Percentiles rank a stretch among this genome's conserved stretches.
Conservation (phyloP, 2,797 vertebrate species). For the Poecilia wingei region DNA sequence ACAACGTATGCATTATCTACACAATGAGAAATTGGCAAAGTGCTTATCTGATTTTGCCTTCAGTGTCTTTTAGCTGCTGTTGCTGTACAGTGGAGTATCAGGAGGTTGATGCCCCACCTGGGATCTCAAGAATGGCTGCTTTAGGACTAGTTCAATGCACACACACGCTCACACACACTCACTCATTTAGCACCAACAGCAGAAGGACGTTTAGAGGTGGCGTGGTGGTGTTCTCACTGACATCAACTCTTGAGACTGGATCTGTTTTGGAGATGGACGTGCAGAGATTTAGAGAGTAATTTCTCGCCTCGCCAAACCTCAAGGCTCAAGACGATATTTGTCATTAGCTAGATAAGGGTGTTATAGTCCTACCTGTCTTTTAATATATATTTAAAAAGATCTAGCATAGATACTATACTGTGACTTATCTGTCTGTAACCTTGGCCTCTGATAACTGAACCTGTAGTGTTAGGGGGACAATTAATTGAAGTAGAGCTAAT, state of each 20-base stretch:
- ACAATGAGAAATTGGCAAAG: constrained; percentile 73
- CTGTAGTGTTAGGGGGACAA: constrained; percentile 47
- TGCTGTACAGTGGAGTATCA: constrained; percentile 65
- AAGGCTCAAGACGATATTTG: constrained; percentile 69
- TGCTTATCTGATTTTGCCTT: constrained; percentile 71
- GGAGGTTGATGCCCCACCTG: constrained; percentile 47
- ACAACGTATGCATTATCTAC: constrained; percentile 60
- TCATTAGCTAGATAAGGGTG: constrained; percentile 41
- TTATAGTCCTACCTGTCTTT: constrained; percentile 58
- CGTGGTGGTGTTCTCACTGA: constrained; percentile 43
- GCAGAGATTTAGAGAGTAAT: constrained; percentile 68
- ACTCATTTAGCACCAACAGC: constrained; percentile 59
- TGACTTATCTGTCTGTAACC: constrained; percentile 52
- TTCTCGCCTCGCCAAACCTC: constrained; percentile 31
- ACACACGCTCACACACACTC: constrained; percentile 25
- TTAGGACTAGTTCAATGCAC: constrained; percentile 51
- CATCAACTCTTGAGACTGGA: constrained; percentile 59
- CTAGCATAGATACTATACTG: constrained; percentile 62
- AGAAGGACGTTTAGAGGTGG: constrained; percentile 75
- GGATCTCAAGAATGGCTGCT: constrained; percentile 53
- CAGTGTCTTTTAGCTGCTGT: constrained; percentile 53
- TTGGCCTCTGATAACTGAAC: constrained; percentile 40
- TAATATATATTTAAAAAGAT: constrained; percentile 58
- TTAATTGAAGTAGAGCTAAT: constrained; percentile 55
- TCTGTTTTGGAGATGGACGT: constrained; percentile 68